Evolutionary conservation across 2,888 invertebrate species (phyloP).

Genomic region (Trachelus stipa): DNA sequence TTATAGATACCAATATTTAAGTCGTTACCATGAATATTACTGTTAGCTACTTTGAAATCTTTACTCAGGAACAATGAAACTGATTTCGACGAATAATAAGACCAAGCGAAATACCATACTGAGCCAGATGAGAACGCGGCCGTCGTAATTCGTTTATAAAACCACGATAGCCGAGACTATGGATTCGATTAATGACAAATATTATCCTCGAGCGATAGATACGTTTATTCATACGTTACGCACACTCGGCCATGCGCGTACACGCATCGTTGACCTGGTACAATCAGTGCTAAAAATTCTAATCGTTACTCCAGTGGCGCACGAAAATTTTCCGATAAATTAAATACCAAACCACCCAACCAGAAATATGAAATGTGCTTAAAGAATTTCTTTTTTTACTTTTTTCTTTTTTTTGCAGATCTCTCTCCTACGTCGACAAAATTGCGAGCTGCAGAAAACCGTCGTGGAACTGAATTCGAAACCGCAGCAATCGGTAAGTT

Average conservation of each 20-base stretch:
- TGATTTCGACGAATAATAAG: not conserved
- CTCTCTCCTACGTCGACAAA: constrained; percentile 58
- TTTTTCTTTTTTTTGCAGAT: constrained; percentile 44
- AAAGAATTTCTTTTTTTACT: not conserved
- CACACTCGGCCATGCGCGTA: not conserved
- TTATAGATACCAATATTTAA: constrained; percentile 60
- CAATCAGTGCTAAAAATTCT: not conserved
- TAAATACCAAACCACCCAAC: no score
- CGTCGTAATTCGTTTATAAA: not conserved
- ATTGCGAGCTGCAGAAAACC: constrained; percentile 57
- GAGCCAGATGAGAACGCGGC: not conserved
- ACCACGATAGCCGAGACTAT: not conserved
- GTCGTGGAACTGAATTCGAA: constrained; percentile 57
- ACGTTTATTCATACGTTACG: not conserved
- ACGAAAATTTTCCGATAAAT: not conserved
- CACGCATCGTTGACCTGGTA: not conserved
- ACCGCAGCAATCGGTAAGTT: constrained; percentile 56
- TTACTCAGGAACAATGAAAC: not conserved
- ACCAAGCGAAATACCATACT: not conserved
- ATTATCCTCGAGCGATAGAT: not conserved
- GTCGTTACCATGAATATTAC: constrained; percentile 32
- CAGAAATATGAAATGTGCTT: no score
- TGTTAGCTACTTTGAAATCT: not conserved
- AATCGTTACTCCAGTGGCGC: not conserved
- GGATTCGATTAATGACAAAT: not conserved